Conservation (phyloP, 2,888 invertebrate genomes). For the Bruchidius siliquastri region DNA sequence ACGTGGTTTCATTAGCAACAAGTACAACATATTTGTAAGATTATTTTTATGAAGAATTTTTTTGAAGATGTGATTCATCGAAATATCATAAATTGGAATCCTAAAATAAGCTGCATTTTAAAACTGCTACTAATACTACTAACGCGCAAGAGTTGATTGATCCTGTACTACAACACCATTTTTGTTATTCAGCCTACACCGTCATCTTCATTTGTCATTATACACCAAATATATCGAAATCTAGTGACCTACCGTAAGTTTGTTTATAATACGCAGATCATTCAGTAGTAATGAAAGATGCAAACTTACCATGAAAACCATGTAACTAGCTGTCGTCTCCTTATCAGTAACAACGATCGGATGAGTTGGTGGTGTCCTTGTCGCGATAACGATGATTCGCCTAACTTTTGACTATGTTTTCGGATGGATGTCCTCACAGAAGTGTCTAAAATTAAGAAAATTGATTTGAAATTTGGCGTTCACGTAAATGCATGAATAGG, state of each 20-base stretch:
- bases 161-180: no score
- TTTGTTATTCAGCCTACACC: no score
- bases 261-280: background rate
- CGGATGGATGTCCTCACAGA: background rate
- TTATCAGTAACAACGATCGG: constrained; percentile 15
- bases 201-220: no score
- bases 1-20: no score
- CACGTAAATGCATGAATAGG: background rate
- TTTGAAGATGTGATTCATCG: no score
- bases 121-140: no score
- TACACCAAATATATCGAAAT: background rate
- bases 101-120: no score
- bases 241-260: background rate
- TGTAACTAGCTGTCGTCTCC: constrained; percentile 31
- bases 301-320: constrained; percentile 43
- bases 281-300: background rate
- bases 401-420: background rate
- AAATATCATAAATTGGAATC: no score
- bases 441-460: background rate
- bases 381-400: background rate
- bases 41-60: no score
- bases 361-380: background rate
- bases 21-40: no score
- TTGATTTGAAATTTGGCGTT: background rate
- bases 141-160: no score